Percentiles rank a stretch among this genome's conserved stretches.
Conservation (phyloP, 1,140 invertebrate species). For the Scaptomyza pallida region DNA sequence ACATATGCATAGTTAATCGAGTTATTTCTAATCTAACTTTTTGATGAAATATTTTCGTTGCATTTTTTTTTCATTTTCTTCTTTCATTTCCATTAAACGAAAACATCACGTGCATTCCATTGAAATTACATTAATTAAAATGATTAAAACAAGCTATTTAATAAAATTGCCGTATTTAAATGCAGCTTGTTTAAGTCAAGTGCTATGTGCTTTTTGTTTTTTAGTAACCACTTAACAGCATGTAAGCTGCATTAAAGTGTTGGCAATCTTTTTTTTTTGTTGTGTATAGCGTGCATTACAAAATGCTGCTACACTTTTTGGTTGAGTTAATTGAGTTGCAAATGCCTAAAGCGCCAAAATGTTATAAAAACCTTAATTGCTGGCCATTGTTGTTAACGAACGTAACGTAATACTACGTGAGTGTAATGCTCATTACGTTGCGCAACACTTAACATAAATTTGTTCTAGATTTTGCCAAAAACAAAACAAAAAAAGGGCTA, state of each 20-base stretch:
- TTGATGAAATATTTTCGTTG: no score
- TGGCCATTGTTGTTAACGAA: constrained; percentile 53
- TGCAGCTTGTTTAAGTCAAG: constrained; percentile 10
- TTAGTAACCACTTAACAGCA: constrained; percentile 47
- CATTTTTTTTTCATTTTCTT: no score
- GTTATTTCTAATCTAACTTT: no score
- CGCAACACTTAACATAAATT: constrained; percentile 51
- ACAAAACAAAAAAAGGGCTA: background rate
- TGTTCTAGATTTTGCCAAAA: constrained; percentile 16
- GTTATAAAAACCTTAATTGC: constrained; percentile 76
- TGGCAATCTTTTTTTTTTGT: no score
- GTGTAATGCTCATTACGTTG: constrained; percentile 56
- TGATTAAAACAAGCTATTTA: constrained; percentile 54
- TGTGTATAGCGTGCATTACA: constrained; percentile 45
- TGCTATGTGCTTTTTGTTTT: background rate
- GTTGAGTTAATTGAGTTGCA: constrained; percentile 72
- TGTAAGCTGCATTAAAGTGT: constrained; percentile 55
- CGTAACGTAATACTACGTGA: constrained; percentile 56
- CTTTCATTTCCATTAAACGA: background rate
- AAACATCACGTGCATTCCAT: constrained; percentile 31
- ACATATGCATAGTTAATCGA: no score
- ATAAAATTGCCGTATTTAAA: constrained; percentile 29
- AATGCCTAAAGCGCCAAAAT: constrained; percentile 60
- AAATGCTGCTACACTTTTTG: constrained; percentile 29
- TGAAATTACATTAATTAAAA: constrained; percentile 69